These are phyloP conservation scores for Leptopilina clavipes DNA, from an alignment of 1,140 invertebrate genomes.

Conservation along the genomic window DNA sequence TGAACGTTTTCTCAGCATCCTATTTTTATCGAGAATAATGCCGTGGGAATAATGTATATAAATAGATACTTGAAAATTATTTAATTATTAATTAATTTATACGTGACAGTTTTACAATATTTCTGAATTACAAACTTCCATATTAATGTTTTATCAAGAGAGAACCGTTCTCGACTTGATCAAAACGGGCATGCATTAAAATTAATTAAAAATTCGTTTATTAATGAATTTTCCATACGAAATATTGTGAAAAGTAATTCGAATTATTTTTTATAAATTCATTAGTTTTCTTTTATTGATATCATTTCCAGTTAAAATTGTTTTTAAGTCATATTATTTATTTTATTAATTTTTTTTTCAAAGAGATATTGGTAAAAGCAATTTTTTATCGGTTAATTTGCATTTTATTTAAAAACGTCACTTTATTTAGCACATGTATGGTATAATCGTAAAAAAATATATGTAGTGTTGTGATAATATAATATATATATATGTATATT, in stretches of 20 bases:
- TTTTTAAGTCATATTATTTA: slow-evolving; percentile 20
- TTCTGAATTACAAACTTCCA: slow-evolving; percentile 27
- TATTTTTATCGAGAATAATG: neutral
- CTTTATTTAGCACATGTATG: neutral
- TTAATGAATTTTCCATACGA: slow-evolving; percentile 11
- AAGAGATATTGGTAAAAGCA: slow-evolving; percentile 28
- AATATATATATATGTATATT: slow-evolving; percentile 52
- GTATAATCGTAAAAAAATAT: slow-evolving; percentile 18
- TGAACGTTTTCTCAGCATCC: neutral
- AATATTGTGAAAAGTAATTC: slow-evolving; percentile 31
- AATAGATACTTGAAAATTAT: slow-evolving; percentile 28
- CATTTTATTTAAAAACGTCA: slow-evolving; percentile 39
- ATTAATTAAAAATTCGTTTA: slow-evolving; percentile 35
- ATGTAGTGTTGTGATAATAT: slow-evolving; percentile 51
- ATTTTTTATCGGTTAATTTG: slow-evolving; percentile 40
- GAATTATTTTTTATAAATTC: slow-evolving; percentile 37
- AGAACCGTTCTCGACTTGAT: slow-evolving; percentile 22
- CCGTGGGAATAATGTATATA: slow-evolving; percentile 42
- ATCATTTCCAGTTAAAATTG: slow-evolving; percentile 6
- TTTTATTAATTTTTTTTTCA: slow-evolving; percentile 17
- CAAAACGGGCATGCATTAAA: slow-evolving; percentile 36
- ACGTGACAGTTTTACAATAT: slow-evolving; percentile 38
- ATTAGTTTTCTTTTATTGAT: neutral
- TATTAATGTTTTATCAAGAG: slow-evolving; percentile 20
- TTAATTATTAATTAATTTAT: slow-evolving; percentile 20